These are phyloP conservation scores for Drosophila paracracens DNA, from an alignment of 2,888 invertebrate species.

Conservation along the genomic window DNA sequence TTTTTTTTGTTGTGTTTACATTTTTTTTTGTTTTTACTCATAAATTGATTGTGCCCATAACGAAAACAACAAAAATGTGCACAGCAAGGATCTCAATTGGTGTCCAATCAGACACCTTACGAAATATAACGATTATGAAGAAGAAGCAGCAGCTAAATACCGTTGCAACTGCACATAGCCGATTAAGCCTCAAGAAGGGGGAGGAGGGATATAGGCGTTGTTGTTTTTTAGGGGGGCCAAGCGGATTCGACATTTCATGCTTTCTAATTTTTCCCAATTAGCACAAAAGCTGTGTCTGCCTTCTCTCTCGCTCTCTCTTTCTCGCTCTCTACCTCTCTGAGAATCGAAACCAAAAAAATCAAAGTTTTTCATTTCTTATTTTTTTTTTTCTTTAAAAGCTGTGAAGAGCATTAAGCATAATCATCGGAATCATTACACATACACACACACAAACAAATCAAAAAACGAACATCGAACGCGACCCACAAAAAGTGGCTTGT, in stretches of 20 bases:
- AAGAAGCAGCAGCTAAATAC: constrained; percentile 19
- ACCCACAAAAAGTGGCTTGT: constrained; percentile 48
- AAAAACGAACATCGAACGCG: constrained; percentile 22
- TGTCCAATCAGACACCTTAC: constrained; percentile 25
- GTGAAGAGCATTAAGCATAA: constrained; percentile 32
- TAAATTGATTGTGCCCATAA: constrained; percentile 39
- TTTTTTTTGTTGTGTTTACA: constrained; percentile 24
- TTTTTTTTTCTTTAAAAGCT: constrained; percentile 20
- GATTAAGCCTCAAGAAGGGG: constrained; percentile 60
- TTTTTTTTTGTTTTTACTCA: constrained; percentile 36
- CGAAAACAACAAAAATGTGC: constrained; percentile 27
- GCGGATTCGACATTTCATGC: constrained; percentile 74
- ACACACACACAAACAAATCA: constrained; percentile 29
- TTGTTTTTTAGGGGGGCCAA: constrained; percentile 28
- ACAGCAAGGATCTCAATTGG: constrained; percentile 44
- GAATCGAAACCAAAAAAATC: constrained; percentile 68
- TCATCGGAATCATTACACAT: constrained; percentile 37
- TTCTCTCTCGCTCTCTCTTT: constrained; percentile 30
- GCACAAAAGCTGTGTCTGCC: constrained; percentile 65
- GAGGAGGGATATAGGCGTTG: background rate
- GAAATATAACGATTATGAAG: constrained; percentile 6
- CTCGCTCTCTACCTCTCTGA: constrained; percentile 26
- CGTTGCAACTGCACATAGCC: constrained; percentile 52
- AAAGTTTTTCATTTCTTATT: constrained; percentile 36
- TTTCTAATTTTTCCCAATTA: constrained; percentile 79